Evolutionary conservation across 2,888 invertebrate genomes (phyloP).

Genomic region (Drosophila siamana): DNA sequence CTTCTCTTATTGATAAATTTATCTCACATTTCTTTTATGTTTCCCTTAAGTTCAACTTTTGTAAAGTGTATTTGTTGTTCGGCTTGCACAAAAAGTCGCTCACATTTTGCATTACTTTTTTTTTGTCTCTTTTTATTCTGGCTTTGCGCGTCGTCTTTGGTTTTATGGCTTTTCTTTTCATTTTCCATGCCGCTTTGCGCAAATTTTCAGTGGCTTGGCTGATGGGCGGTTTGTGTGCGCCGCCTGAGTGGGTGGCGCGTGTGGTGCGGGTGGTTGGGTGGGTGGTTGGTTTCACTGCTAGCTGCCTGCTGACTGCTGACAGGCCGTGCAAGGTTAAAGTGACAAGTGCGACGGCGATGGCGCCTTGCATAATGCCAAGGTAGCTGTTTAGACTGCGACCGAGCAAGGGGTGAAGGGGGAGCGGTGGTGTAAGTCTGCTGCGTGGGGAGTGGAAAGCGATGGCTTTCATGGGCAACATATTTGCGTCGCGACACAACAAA

Average conservation of each 20-base stretch:
- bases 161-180: constrained; percentile 81
- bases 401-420: background rate
- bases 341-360: constrained; percentile 78
- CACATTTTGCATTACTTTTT: constrained; percentile 40
- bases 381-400: constrained; percentile 46
- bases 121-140: constrained; percentile 43
- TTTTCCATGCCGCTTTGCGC: constrained; percentile 76
- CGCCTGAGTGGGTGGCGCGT: constrained; percentile 2
- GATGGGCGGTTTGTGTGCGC: constrained; percentile 13
- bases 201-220: constrained; percentile 70
- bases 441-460: constrained; percentile 32
- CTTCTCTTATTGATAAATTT: no score
- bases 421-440: constrained; percentile 7
- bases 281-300: background rate
- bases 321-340: constrained; percentile 81
- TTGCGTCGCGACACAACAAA: constrained; percentile 81
- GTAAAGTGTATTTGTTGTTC: constrained; percentile 10
- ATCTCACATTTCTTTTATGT: no score
- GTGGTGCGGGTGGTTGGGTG: background rate
- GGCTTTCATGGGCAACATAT: constrained; percentile 72
- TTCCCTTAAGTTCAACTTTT: background rate
- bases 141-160: constrained; percentile 76
- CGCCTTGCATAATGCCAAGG: constrained; percentile 76
- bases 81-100: background rate
- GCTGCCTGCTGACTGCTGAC: constrained; percentile 65